A percentile compares a stretch with the other conserved stretches of the same genome.
These are phyloP conservation scores for Limosa lapponica DNA, from an alignment of 2,797 vertebrate genomes.

Conservation along the genomic window DNA sequence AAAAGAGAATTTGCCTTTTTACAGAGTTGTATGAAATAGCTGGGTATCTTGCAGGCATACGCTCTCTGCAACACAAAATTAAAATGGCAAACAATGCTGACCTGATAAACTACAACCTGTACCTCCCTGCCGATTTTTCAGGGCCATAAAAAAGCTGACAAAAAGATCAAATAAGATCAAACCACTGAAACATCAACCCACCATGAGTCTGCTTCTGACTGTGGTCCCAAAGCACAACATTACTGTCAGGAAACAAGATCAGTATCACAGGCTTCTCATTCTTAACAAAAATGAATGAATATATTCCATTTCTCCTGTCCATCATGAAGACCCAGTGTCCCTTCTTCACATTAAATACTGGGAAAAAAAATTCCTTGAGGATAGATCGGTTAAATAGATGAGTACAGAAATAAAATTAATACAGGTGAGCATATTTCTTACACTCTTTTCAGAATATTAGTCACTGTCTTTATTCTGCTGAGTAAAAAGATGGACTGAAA, in stretches of 20 bases:
- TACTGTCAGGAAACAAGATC: conserved; percentile 9
- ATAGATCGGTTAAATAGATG: background rate
- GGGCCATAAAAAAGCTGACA: conserved; percentile 64
- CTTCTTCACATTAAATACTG: background rate
- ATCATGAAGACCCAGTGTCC: background rate
- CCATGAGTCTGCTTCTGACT: background rate
- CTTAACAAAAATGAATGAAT: background rate
- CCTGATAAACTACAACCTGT: background rate
- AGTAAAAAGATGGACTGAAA: background rate
- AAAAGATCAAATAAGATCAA: background rate
- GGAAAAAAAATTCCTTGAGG: background rate
- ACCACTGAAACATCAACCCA: background rate
- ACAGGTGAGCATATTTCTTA: background rate
- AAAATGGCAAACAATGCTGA: background rate
- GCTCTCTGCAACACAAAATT: background rate
- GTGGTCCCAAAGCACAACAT: background rate
- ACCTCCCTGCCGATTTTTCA: conserved; percentile 41
- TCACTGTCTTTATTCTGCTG: background rate
- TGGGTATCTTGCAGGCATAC: background rate
- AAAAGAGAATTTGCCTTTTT: background rate
- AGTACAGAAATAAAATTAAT: background rate
- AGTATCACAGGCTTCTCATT: background rate
- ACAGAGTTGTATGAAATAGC: background rate
- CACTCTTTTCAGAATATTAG: background rate
- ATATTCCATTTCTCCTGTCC: background rate